These are phyloP conservation scores for Girardia tigrina DNA, from an alignment of 2,888 invertebrate species.

Conservation along the genomic window DNA sequence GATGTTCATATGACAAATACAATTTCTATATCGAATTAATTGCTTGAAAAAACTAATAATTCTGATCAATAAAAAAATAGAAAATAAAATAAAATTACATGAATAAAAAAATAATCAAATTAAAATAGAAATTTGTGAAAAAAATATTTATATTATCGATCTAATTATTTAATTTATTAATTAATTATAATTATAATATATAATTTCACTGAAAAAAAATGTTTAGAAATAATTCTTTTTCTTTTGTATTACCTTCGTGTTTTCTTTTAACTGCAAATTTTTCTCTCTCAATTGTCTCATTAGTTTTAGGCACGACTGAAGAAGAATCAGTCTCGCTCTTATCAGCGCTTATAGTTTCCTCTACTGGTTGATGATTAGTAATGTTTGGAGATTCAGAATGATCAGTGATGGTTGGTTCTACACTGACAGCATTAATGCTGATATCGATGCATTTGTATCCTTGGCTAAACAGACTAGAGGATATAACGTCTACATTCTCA, in stretches of 20 bases:
- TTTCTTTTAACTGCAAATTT: neutral
- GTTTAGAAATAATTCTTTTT: neutral
- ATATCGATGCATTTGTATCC: conserved; percentile 50
- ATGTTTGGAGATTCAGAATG: neutral
- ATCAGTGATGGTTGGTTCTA: neutral
- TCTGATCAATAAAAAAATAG: too few relatives aligned
- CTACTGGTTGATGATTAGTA: neutral
- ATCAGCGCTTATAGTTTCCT: neutral
- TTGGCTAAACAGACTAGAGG: conserved; percentile 49
- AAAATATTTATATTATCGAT: too few relatives aligned
- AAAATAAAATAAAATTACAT: too few relatives aligned
- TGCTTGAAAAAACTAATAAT: too few relatives aligned
- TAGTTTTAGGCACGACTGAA: neutral
- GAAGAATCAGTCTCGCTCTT: conserved; percentile 13
- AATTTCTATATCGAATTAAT: too few relatives aligned
- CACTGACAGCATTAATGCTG: neutral
- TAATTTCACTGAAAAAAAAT: too few relatives aligned
- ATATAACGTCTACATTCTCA: conserved; percentile 49
- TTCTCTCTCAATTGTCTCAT: neutral
- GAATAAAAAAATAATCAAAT: too few relatives aligned
- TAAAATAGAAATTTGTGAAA: too few relatives aligned
- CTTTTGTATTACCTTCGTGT: neutral
- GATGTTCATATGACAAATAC: too few relatives aligned
- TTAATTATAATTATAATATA: too few relatives aligned
- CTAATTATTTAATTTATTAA: too few relatives aligned